phyloP scores from a whole-genome alignment of 2,113 vertebrate genomes.

The Campylomormyrus numenius region DNA sequence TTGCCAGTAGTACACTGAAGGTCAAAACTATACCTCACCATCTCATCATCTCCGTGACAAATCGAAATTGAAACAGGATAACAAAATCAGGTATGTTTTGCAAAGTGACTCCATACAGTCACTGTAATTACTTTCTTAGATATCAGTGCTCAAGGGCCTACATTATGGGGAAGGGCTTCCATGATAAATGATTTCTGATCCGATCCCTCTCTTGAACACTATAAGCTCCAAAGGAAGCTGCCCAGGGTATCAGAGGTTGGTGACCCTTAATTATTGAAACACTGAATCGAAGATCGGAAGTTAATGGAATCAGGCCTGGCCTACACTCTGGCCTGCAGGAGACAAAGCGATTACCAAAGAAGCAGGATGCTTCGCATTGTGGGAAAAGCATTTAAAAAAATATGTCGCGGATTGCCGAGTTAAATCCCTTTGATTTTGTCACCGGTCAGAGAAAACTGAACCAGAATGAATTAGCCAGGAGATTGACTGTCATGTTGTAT shows the following conservation, averaged over 20 bases:
- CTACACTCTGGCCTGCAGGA: not conserved
- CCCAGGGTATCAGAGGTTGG: not conserved
- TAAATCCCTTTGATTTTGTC: not conserved
- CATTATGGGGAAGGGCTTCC: constrained; percentile 22
- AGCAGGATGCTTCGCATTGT: not conserved
- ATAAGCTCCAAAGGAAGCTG: not conserved
- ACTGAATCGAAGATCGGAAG: not conserved
- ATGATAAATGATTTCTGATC: constrained; percentile 27
- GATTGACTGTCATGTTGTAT: not conserved
- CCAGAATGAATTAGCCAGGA: not conserved
- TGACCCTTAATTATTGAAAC: constrained; percentile 18
- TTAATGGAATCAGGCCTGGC: constrained; percentile 12
- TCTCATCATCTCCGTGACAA: not conserved
- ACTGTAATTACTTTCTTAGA: constrained; percentile 30
- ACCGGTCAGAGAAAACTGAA: not conserved
- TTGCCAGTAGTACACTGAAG: not conserved
- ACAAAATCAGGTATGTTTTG: not conserved
- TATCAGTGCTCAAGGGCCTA: constrained; percentile 23
- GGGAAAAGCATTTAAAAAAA: not conserved
- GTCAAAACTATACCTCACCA: not conserved
- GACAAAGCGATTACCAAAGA: not conserved
- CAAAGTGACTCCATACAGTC: not conserved
- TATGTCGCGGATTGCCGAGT: not conserved
- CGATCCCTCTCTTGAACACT: constrained; percentile 7
- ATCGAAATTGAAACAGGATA: not conserved